Base-by-base conservation (phyloP, 1,140 invertebrate species). In the Formica exsecta region DNA sequence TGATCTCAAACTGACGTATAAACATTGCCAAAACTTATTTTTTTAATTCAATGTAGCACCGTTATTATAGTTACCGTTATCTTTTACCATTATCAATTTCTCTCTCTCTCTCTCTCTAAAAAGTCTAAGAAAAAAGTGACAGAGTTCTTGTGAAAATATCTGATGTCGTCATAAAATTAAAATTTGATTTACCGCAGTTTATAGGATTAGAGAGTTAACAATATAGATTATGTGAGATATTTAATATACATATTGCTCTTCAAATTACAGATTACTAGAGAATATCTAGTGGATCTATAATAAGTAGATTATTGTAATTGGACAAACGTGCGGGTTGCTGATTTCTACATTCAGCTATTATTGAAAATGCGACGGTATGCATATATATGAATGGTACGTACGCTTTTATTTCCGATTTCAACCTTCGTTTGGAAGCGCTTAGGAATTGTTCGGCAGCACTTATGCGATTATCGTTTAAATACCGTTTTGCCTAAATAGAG, bases 401-500 rank as follows among this genome's bases (percentile, higher is more conserved):
- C 11, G 3, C 62, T 32, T 44, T 76, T 64, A 25, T n/a, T 29
- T 41, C 19, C 13, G 25, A 16, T 41, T 41, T 59, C 19, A 22
- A 57, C 3, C 29, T 32, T 16, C 68, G 22, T 76, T 64, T 29
- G 41, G 62, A 19, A 25, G 16, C 29, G 44, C 16, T n/a, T 64
- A 25, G 7, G 3, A 76, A 76, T 44, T 62, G 74, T 64, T 29
- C 62, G 74, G 36, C 57, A 64, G 25, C 57, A 57, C 57, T 80
- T 68, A 22, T 29, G 44, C 11, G 22, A 66, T 51, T 38, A 83
- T 41, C 66, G 38, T 73, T 62, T 36, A 61, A 83, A 22, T 61
- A n/a, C 13, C 79, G 36, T 83, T 74, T 61, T 29, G 68, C 38
- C 29, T 73, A 74, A 48, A 83, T 61, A 61, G 51, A 83, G 79